phyloP scores from a whole-genome alignment of 2,888 invertebrate genomes.

The Torymus auratus region DNA sequence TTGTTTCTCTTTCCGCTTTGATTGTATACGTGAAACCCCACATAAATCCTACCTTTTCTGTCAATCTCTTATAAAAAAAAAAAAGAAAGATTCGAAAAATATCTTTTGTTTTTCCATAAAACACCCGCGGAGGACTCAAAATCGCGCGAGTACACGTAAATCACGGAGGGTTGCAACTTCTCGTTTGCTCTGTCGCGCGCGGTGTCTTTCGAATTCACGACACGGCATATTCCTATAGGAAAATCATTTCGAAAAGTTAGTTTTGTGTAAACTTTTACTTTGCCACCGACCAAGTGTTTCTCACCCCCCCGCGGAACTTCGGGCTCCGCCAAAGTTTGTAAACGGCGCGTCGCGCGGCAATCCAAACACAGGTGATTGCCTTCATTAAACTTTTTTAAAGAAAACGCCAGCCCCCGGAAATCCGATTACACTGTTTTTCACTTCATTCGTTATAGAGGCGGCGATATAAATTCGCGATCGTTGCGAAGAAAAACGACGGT shows the following conservation, averaged over 20 bases:
- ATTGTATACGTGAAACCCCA: no score
- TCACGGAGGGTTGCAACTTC: no score
- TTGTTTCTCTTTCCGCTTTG: no score
- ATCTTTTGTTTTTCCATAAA: no score
- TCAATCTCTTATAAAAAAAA: no score
- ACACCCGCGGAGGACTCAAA: no score
- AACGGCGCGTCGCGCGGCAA: slow-evolving; percentile 22
- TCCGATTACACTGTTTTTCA: slow-evolving; percentile 49
- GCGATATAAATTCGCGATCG: slow-evolving; percentile 40
- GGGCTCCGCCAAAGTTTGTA: slow-evolving; percentile 33
- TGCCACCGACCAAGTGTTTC: slow-evolving; percentile 13
- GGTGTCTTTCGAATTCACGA: no score
- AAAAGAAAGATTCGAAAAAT: no score
- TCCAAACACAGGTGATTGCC: slow-evolving; percentile 49
- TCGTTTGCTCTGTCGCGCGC: no score
- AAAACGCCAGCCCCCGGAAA: slow-evolving; percentile 19
- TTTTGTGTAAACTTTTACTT: slow-evolving; percentile 40
- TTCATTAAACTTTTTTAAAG: slow-evolving; percentile 52
- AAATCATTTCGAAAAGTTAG: slow-evolving; percentile 49
- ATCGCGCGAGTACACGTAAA: no score
- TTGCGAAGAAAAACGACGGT: slow-evolving; percentile 43
- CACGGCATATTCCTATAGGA: slow-evolving; percentile 6
- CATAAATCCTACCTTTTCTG: no score
- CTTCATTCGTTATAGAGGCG: slow-evolving; percentile 38
- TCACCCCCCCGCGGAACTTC: slow-evolving; percentile 10